Base-by-base conservation (phyloP, 2,888 invertebrate species). In the Drosophila putrida region DNA sequence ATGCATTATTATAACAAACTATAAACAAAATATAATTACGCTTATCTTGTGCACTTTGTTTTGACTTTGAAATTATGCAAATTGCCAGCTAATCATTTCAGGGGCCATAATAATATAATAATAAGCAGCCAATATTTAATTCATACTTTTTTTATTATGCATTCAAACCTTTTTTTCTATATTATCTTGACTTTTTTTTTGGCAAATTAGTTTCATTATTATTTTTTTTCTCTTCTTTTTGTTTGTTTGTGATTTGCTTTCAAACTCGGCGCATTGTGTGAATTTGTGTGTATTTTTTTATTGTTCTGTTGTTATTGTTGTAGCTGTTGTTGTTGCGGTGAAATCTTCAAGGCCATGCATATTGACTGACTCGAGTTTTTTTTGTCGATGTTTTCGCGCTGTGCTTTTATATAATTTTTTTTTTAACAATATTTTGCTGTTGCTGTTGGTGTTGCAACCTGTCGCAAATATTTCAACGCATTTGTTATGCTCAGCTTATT, bases 401-500 rank as follows among this genome's bases (percentile, higher is more conserved):
- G 41, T 62, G 71, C 57, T 85, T 85, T 80, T 84, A 76, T 86
- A 80, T 76, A 79, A 76, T 57, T 49, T 38, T 15, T 33, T 39
- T n/a, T 38, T 61, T 6, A 57, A 53, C 57, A 54, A 54, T 58
- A 59, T 53, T 62, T 53, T 44, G 41, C 63, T 71, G 20, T 20
- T 20, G 20, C 20, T 20, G 63, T 66, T 54, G 76, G 50, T 71
- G 67, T 58, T 85, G 85, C 85, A 85, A 85, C 87, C 82, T 87
- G 88, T 85, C 85, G 80, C 85, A 77, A 78, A 83, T 78, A 80
- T 80, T 81, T 85, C 81, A 76, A 78, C 78, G 84, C 87, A 84
- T 85, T 87, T 84, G 87, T 84, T 87, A 87, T 87, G 84, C 87
- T 85, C 78, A 85, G 78, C 76, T 84, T 87, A 77, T 84, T 84